Conservation (phyloP, 1,140 invertebrate species). For the Cylas formicarius region DNA sequence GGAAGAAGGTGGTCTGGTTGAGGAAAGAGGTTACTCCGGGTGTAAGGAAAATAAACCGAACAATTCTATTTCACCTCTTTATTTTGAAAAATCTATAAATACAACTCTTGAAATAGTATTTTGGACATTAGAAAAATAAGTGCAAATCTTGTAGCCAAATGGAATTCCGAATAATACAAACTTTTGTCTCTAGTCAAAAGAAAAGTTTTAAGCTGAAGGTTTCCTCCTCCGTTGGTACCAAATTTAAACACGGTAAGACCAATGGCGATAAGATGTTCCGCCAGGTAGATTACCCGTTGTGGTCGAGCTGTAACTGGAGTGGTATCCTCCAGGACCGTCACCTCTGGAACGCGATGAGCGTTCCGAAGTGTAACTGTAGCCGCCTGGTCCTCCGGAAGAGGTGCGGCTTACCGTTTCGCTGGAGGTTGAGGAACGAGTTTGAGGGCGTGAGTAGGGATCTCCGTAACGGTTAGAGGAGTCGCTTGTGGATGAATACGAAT, state of each 20-base stretch:
- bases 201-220: too few species aligned
- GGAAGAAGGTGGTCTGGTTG: neutral
- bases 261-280: slow-evolving; percentile 74
- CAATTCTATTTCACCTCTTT: too few species aligned
- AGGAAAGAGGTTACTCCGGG: neutral
- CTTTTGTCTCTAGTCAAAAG: too few species aligned
- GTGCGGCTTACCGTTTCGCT: slow-evolving; percentile 58
- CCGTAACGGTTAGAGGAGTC: slow-evolving; percentile 44
- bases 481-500: slow-evolving; percentile 62
- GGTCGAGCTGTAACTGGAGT: slow-evolving; percentile 65
- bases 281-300: slow-evolving; percentile 68
- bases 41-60: slow-evolving; percentile 1
- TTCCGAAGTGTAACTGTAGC: slow-evolving; percentile 67
- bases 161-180: too few species aligned
- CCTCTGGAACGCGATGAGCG: slow-evolving; percentile 56
- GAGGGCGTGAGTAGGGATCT: slow-evolving; percentile 50
- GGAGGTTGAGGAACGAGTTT: slow-evolving; percentile 55
- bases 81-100: too few species aligned
- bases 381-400: slow-evolving; percentile 56
- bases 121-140: too few species aligned
- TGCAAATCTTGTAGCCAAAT: too few species aligned
- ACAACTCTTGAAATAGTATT: too few species aligned
- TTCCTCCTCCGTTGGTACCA: too few species aligned
- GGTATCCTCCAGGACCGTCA: slow-evolving; percentile 70
- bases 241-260: slow-evolving; percentile 72